Evolutionary conservation across 1,140 invertebrate species (phyloP), one percentile per base, ranked within the genome.

Genomic region (Thaumatotibia leucotreta): DNA sequence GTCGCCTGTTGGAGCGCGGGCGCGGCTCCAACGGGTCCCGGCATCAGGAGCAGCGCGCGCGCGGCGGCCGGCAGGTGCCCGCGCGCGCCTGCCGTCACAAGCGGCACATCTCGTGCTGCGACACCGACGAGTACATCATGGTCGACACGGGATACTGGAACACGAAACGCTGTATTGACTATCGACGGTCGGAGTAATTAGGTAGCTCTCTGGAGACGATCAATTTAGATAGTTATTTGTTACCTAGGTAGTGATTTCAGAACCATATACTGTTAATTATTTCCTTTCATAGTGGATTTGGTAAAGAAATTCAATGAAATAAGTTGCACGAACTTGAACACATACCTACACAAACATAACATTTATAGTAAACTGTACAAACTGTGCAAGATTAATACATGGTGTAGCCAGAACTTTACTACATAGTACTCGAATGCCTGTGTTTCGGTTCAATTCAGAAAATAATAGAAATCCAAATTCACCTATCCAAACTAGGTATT

Each of bases 71-170:
- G 61, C 81, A 80, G 0, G 82, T 80, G 35, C 86, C 89, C 66
- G 84, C 86, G 62, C 88, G 82, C 9, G 83, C 83, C 72, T 91
- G 88, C 50, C 91, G 91, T 92, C 91, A 92, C 89, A 92, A 91
- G 1, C 86, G 83, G 77, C 91, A 92, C 82, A 91, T 87, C 76
- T 92, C 91, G 67, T 91, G 91, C 62, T 90, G 88, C 1, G 89
- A 84, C 54, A 92, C 91, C 14, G 91, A 92, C 1, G 88, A 86
- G 69, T 92, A 92, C 89, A 90, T 91, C 87, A 91, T 91, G 20
- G 88, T 84, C 4, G 91, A 86, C 54, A 92, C 88, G 9, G 91
- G 91, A 72, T 91, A 92, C 91, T 92, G 88, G 3, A 84, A 86
- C 8, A 70, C 32, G 66, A 70, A 32, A 23, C 0, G 52, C 31